Percentiles rank a stretch among this genome's conserved stretches.
These are phyloP conservation scores for Nothoprocta pentlandii DNA, from an alignment of 2,113 vertebrate genomes.

Conservation along the genomic window DNA sequence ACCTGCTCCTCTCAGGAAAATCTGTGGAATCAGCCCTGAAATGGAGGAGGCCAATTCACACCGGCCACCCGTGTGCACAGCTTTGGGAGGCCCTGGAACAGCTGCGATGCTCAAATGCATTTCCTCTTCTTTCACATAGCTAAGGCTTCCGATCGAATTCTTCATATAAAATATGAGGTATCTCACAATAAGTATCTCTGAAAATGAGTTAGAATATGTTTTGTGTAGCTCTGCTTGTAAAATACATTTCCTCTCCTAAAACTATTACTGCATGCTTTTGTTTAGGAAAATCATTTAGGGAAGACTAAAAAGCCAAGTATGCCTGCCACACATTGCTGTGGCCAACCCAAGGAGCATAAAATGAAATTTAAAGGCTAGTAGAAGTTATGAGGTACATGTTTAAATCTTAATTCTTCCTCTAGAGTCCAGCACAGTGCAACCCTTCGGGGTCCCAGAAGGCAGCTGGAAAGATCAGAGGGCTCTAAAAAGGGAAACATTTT, in stretches of 20 bases:
- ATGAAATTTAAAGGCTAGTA: not conserved
- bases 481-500: not conserved
- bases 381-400: not conserved
- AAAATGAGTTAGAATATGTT: not conserved
- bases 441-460: not conserved
- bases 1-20: rapidly evolving
- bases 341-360: not conserved
- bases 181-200: not conserved
- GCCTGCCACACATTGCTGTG: not conserved
- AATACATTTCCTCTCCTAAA: not conserved
- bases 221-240: not conserved
- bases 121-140: not conserved
- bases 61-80: not conserved
- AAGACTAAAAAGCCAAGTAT: not conserved
- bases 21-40: not conserved
- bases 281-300: not conserved
- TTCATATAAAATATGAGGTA: not conserved
- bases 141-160: not conserved
- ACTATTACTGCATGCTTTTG: not conserved
- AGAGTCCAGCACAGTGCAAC: not conserved
- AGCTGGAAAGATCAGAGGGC: not conserved
- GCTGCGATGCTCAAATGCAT: not conserved
- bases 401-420: not conserved
- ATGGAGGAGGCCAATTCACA: not conserved
- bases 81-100: not conserved